A percentile compares a stretch with the other conserved stretches of the same genome.
These are phyloP conservation scores for Amyelois transitella DNA, from an alignment of 1,140 invertebrate species.

Conservation along the genomic window DNA sequence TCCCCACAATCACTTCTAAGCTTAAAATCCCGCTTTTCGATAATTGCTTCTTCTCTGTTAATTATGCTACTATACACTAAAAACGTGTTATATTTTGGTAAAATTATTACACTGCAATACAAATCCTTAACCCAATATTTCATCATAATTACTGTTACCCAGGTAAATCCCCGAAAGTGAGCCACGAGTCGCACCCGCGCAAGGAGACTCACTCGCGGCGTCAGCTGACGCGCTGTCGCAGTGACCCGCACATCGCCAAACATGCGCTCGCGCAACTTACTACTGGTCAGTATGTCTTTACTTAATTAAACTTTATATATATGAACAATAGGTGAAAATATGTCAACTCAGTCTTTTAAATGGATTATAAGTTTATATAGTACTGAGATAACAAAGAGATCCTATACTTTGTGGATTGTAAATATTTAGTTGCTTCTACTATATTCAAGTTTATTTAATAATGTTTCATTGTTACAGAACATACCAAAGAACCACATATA, in stretches of 20 bases:
- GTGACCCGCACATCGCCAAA: constrained; percentile 58
- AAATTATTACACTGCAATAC: background rate
- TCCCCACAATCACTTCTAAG: too few species aligned
- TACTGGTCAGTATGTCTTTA: background rate
- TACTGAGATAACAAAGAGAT: too few species aligned
- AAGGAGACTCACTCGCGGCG: constrained; percentile 42
- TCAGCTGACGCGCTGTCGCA: constrained; percentile 53
- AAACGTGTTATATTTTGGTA: background rate
- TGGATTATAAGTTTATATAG: too few species aligned
- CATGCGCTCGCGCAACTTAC: constrained; percentile 14
- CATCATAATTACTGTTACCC: background rate
- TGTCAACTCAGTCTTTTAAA: too few species aligned
- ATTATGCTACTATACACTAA: too few species aligned
- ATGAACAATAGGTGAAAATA: too few species aligned
- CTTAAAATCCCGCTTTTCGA: too few species aligned
- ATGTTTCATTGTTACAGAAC: constrained; percentile 35
- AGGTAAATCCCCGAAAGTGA: constrained; percentile 61
- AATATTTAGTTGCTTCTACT: constrained; percentile 5
- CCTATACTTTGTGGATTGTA: too few species aligned
- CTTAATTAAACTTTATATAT: too few species aligned
- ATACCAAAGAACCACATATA: constrained; percentile 49
- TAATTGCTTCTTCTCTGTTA: too few species aligned
- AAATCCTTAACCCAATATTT: background rate
- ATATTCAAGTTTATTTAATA: background rate
- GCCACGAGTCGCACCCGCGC: constrained; percentile 39